Evolutionary conservation across 2,888 invertebrate genomes (phyloP).

Genomic region (Osmoderma eremita): DNA sequence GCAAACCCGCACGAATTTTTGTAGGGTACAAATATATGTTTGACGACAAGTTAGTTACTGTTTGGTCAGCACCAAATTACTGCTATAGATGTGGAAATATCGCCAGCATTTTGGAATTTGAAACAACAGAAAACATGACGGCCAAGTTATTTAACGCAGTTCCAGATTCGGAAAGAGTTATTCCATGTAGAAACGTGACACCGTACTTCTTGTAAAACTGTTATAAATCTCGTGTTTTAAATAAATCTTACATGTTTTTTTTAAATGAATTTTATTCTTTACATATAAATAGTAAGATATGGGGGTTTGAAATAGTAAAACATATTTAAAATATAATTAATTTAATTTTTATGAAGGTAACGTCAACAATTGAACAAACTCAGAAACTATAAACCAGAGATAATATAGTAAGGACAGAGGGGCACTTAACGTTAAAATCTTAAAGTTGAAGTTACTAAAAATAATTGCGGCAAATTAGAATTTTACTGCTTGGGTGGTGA

Average conservation of each 20-base stretch:
- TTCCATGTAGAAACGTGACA: slow-evolving; percentile 91
- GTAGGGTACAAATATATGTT: slow-evolving; percentile 98
- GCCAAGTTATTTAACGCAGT: slow-evolving; percentile 95
- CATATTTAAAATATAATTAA: too few species aligned
- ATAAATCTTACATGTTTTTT: not conserved
- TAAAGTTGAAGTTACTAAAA: too few species aligned
- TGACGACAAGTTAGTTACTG: slow-evolving; percentile 94
- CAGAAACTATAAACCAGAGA: too few species aligned
- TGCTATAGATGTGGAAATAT: slow-evolving; percentile 99
- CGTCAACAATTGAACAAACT: too few species aligned
- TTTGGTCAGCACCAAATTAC: slow-evolving; percentile 99
- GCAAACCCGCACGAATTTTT: slow-evolving; percentile 53
- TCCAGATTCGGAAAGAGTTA: slow-evolving; percentile 92
- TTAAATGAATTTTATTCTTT: too few species aligned
- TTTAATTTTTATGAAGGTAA: too few species aligned
- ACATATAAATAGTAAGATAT: too few species aligned
- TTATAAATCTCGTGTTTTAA: slow-evolving; percentile 23
- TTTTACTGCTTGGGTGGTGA: too few species aligned
- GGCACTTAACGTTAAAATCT: too few species aligned
- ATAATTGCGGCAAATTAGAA: too few species aligned
- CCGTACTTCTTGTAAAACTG: slow-evolving; percentile 91
- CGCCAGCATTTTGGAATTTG: slow-evolving; percentile 94
- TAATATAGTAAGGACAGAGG: too few species aligned
- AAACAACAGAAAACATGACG: slow-evolving; percentile 78
- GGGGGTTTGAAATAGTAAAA: too few species aligned